Evolutionary conservation across 2,888 invertebrate genomes (phyloP), one percentile per base, ranked within the genome.

Genomic region (Lypha dubia): DNA sequence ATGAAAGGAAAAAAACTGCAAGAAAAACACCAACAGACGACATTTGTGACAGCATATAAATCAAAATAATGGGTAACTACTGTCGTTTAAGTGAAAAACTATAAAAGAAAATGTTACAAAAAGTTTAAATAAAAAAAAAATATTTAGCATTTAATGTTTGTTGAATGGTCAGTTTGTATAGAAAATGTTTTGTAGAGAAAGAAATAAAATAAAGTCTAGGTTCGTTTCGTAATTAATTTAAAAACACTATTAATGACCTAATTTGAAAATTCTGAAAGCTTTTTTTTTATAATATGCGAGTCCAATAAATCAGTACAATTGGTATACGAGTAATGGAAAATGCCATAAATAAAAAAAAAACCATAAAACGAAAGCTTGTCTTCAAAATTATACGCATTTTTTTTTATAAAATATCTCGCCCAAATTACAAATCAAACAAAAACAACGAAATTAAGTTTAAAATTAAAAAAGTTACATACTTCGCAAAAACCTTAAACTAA

Each of bases 11-110:
- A 0, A 20, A 32, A 22, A 74, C 46, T 24, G 71, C 62, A 35
- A 65, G 51, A 44, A 63, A 74, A 84, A 84, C 77, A 81, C 84
- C 56, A 77, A 44, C 56, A 77, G 74, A 77, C 81, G 81, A 70
- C 74, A 84, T 82, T 87, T 88, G 88, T 87, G 88, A 88, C 88
- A 88, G 88, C 88, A 84, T 86, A 88, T 88, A 88, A 88, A 88
- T 88, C 88, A 88, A 87, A 88, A 88, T 88, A 87, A 88, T 88
- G 87, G 87, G 84, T 86, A 88, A 86, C 85, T 86, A 76, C 80
- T 80, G 80, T 76, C 84, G 51, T 44, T 32, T 44, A 73, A 46
- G 35, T 49, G 22, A 22, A 46, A 70, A 44, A 53, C 15, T 3
- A 79, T 62, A 20, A 41, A 67, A 68, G n/a, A 49, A 76, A 28